A percentile compares a stretch with the other conserved stretches of the same genome.
Conservation (phyloP, 2,888 invertebrate species). For the Spialia ferax region DNA sequence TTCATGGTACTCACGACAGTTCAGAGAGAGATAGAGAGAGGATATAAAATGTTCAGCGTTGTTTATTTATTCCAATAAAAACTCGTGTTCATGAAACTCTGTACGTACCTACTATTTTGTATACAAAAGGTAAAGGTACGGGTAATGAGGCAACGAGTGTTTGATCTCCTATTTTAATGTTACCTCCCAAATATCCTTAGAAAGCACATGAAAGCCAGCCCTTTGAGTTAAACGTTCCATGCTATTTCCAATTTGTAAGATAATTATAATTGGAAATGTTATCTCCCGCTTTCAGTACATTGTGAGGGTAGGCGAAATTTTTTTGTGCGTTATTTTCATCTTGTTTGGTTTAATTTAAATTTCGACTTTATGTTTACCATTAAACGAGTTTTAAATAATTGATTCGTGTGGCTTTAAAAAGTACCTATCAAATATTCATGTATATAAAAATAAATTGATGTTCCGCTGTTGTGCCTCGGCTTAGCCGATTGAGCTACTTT, state of each 20-base stretch:
- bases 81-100: too few species aligned
- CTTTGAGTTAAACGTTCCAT: slow-evolving; percentile 59
- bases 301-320: neutral
- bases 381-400: too few species aligned
- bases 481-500: too few species aligned
- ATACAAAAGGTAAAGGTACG: slow-evolving; percentile 8
- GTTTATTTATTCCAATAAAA: too few species aligned
- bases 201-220: slow-evolving; percentile 56
- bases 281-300: slow-evolving; percentile 13
- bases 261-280: slow-evolving; percentile 37
- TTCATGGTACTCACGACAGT: too few species aligned
- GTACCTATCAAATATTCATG: too few species aligned
- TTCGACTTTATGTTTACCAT: too few species aligned
- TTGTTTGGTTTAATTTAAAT: neutral
- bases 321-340: neutral
- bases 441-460: too few species aligned
- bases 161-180: slow-evolving; percentile 47
- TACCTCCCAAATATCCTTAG: slow-evolving; percentile 46
- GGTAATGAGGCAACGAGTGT: slow-evolving; percentile 20
- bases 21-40: too few species aligned
- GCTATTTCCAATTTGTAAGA: slow-evolving; percentile 46
- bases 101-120: neutral
- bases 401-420: too few species aligned
- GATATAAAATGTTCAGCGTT: too few species aligned
- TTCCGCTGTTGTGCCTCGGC: too few species aligned